phyloP scores from a whole-genome alignment of 2,888 invertebrate genomes.

The Dicyrtomina minuta region DNA sequence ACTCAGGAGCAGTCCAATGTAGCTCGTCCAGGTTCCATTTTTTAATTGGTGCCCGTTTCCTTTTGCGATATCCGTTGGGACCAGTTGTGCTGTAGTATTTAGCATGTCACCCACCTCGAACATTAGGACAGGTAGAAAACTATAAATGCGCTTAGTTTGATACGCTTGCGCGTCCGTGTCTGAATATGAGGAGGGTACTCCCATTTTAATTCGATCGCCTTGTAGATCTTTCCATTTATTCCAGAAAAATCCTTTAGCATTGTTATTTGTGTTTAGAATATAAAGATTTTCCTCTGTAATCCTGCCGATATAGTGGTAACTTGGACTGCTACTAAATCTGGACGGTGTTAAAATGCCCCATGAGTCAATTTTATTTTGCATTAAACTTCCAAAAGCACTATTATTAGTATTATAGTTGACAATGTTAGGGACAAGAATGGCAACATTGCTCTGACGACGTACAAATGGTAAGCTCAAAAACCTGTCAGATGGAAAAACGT shows the following conservation, averaged over 20 bases:
- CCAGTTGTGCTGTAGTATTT: neutral
- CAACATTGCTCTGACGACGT: neutral
- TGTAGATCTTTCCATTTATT: constrained; percentile 14
- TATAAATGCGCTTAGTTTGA: neutral
- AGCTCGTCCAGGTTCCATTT: constrained; percentile 3
- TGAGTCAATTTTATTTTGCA: too few species aligned
- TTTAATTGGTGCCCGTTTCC: neutral
- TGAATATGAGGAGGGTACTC: neutral
- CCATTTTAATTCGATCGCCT: neutral
- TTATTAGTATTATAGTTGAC: too few species aligned
- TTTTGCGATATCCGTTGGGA: neutral
- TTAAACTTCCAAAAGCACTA: too few species aligned
- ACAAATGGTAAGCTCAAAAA: neutral
- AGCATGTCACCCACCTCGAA: neutral
- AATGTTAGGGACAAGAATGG: neutral
- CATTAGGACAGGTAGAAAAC: neutral
- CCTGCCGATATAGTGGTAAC: neutral
- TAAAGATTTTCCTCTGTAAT: too few species aligned
- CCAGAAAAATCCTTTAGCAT: neutral
- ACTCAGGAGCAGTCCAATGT: neutral
- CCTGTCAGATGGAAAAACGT: neutral
- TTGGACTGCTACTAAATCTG: neutral
- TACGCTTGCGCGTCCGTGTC: neutral
- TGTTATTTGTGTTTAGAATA: neutral
- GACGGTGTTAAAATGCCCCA: neutral